Evolutionary conservation across 2,888 invertebrate genomes (phyloP), one percentile per base, ranked within the genome.

Genomic region (Chrysomela aeneicollis): DNA sequence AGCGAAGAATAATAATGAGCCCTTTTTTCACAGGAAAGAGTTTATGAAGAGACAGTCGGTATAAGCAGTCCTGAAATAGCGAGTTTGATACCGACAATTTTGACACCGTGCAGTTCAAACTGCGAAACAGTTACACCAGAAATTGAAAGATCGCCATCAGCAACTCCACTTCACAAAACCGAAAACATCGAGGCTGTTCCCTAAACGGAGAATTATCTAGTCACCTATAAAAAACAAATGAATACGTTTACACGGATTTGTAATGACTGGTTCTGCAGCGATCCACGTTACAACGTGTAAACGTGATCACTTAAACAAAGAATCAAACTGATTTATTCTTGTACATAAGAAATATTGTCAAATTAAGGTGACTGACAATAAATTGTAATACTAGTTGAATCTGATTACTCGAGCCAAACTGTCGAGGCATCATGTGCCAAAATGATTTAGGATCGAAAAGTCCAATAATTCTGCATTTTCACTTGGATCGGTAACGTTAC

Each of bases 61-160:
- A 76, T 80, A 52, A 87, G 87, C 79, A 89, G 90, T 78, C 89
- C 90, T 17, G 90, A 90, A 82, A 88, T 90, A 61, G 88, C 89
- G 15, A 90, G 90, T 76, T 80, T 91, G 73, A 87, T 90, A 70
- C 89, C 89, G 15, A 87, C 88, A 15, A 86, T 88, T 50, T 77
- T 85, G 58, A 87, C 86, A 61, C 86, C 87, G 4, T 84, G 84
- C 77, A 87, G 86, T 69, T 85, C 85, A 60, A 83, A 85, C 65
- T 86, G 85, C 70, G 85, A 85, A 15, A 74, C 74, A 6, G 75
- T 77, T 5, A 86, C 86, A 50, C 86, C 86, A 15, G 84, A 84
- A 74, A 79, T 85, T 74, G 85, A 84, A 68, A 80, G 83, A 77
- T 81, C 86, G 76, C 82, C 88, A 79, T 82, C 85, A 74, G 76